A percentile compares a stretch with the other conserved stretches of the same genome.
Conservation (phyloP, 2,888 invertebrate species). For the Lasioglossum pauxillum region DNA sequence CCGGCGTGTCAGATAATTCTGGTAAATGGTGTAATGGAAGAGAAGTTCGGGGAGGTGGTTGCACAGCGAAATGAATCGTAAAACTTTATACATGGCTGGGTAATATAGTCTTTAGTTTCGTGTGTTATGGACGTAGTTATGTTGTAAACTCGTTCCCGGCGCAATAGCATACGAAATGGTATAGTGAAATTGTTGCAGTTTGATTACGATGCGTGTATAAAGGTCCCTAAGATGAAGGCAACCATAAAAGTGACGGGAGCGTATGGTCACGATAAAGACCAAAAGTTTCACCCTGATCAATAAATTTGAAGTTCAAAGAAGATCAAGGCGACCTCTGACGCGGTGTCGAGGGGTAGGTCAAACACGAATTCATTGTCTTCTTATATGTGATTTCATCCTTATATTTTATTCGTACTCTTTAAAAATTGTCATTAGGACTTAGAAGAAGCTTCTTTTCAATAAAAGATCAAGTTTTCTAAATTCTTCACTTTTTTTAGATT, state of each 20-base stretch:
- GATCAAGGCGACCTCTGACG: neutral
- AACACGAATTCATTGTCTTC: neutral
- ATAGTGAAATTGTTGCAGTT: neutral
- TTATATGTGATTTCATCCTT: neutral
- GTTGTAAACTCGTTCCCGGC: neutral
- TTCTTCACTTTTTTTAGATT: too few relatives aligned
- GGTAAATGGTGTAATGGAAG: neutral
- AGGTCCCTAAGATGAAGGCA: neutral
- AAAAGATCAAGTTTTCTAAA: too few relatives aligned
- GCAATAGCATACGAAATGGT: neutral
- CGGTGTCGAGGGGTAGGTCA: neutral
- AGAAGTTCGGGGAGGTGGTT: neutral
- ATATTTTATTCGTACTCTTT: neutral
- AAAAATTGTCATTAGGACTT: too few relatives aligned
- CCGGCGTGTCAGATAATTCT: conserved; percentile 1
- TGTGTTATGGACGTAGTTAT: neutral
- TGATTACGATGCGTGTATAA: neutral
- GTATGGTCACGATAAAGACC: neutral
- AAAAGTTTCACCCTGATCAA: neutral
- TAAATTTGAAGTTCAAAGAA: neutral
- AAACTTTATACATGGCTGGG: neutral
- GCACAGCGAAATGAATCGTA: neutral
- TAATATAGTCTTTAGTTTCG: conserved; percentile 10
- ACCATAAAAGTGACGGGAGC: neutral
- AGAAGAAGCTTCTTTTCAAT: too few relatives aligned